A percentile compares a stretch with the other conserved stretches of the same genome.
Conservation (phyloP, 2,113 vertebrate species). For the Spermophilus dauricus region DNA sequence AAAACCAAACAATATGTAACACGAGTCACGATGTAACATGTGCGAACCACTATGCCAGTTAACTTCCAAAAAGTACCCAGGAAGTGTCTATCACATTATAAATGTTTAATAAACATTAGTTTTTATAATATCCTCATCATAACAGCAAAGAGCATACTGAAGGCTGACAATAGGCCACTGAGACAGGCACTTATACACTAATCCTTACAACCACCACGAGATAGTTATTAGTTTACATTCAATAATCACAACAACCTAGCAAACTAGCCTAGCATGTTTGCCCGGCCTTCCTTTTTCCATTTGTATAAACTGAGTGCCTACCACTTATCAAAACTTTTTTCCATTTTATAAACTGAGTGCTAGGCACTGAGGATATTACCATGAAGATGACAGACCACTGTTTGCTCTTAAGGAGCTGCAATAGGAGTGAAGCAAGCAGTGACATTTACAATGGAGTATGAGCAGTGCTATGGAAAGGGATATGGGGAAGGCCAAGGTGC, state of each 20-base stretch:
- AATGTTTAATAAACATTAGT: neutral
- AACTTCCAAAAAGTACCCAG: neutral
- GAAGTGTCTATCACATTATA: neutral
- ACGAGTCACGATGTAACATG: neutral
- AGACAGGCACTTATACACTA: neutral
- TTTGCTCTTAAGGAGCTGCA: neutral
- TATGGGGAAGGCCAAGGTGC: neutral
- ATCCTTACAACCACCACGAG: neutral
- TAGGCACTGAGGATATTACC: neutral
- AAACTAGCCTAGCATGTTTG: neutral
- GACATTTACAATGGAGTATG: neutral
- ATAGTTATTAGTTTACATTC: neutral
- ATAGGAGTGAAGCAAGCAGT: neutral
- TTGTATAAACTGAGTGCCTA: neutral
- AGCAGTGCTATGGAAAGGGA: neutral
- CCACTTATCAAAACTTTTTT: neutral
- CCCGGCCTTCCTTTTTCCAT: neutral
- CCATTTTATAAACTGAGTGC: neutral
- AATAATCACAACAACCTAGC: neutral
- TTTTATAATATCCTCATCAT: neutral
- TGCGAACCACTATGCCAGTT: neutral
- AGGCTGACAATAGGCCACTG: neutral
- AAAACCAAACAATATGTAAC: neutral
- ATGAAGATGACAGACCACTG: neutral
- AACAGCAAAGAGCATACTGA: neutral